phyloP scores from a whole-genome alignment of 1,140 invertebrate genomes.

The Trissolcus basalis region DNA sequence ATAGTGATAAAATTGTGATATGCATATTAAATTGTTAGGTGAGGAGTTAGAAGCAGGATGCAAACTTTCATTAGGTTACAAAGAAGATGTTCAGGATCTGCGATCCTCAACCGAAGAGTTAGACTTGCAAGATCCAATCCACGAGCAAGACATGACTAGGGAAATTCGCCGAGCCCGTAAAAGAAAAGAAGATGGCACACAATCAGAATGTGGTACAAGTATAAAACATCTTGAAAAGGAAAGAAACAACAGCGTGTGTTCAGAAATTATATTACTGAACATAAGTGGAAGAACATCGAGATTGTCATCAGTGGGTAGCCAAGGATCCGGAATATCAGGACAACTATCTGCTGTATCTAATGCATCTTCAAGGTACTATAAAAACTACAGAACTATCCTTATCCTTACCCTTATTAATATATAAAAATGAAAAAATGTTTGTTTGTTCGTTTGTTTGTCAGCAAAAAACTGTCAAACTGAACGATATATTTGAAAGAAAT shows the following conservation, averaged over 20 bases:
- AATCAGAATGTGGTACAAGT: conserved; percentile 70
- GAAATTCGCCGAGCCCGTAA: conserved; percentile 70
- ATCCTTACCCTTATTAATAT: no score
- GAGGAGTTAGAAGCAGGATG: conserved; percentile 68
- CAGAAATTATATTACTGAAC: conserved; percentile 85
- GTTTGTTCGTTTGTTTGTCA: no score
- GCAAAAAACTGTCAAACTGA: no score
- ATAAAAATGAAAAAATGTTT: no score
- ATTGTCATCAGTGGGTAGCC: conserved; percentile 82
- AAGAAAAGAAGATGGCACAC: conserved; percentile 78
- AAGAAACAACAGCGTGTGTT: conserved; percentile 86
- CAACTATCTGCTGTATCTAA: conserved; percentile 72
- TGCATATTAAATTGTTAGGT: conserved; percentile 39
- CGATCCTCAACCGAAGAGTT: conserved; percentile 90
- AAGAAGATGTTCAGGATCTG: conserved; percentile 86
- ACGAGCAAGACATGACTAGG: conserved; percentile 75
- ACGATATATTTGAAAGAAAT: no score
- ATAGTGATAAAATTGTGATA: no score
- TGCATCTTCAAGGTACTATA: conserved; percentile 73
- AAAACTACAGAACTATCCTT: no score
- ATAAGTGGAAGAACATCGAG: conserved; percentile 89
- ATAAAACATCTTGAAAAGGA: conserved; percentile 77
- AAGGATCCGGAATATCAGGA: conserved; percentile 83
- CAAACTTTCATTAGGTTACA: conserved; percentile 79
- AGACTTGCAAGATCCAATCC: conserved; percentile 83